These are phyloP conservation scores for Ondatra zibethicus DNA, from an alignment of 2,113 vertebrate genomes.

Conservation along the genomic window DNA sequence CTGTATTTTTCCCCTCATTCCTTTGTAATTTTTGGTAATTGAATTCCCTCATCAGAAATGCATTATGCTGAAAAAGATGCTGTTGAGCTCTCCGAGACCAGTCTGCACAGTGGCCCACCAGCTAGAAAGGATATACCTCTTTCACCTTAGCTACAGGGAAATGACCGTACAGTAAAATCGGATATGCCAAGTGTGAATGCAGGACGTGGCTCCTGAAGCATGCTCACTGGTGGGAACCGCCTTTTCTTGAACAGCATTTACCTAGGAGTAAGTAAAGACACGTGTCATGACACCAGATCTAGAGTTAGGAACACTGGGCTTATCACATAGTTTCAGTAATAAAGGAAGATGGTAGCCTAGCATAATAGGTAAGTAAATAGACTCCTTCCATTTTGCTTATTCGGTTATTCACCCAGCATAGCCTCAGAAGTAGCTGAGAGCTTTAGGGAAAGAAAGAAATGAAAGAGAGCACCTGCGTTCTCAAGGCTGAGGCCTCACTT, in stretches of 20 bases:
- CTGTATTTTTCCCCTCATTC: not conserved
- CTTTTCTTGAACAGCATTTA: not conserved
- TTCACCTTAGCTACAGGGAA: rapidly evolving
- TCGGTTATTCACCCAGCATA: constrained; percentile 4
- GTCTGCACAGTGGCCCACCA: not conserved
- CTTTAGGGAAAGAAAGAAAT: not conserved
- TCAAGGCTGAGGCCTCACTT: not conserved
- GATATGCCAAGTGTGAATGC: not conserved
- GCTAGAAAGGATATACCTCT: too few species aligned
- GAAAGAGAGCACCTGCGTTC: constrained; percentile 54
- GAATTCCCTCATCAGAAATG: not conserved
- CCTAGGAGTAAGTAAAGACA: not conserved
- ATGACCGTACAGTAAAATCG: not conserved
- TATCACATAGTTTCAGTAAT: not conserved
- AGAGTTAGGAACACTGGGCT: not conserved
- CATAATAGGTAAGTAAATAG: not conserved
- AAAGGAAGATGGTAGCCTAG: not conserved
- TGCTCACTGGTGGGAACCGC: not conserved
- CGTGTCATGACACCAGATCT: not conserved
- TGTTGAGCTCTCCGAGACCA: not conserved
- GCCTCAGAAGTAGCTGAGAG: constrained; percentile 54
- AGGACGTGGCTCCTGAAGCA: not conserved
- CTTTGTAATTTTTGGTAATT: not conserved
- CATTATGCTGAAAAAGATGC: not conserved
- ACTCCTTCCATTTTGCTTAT: constrained; percentile 43